Evolutionary conservation across 1,140 invertebrate genomes (phyloP).

Genomic region (Heliothis virescens): DNA sequence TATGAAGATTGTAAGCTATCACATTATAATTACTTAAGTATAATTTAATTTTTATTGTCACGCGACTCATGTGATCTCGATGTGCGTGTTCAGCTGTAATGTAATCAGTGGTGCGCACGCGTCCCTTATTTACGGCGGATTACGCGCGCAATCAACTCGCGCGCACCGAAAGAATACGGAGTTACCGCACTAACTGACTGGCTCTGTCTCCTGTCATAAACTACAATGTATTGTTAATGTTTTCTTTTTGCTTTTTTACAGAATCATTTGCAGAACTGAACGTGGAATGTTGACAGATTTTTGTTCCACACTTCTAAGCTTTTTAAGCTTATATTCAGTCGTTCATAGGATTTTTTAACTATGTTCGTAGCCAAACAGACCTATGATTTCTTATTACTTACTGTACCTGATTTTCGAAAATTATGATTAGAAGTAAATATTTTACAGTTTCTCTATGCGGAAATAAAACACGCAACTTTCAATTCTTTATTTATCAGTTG

Average conservation of each 20-base stretch:
- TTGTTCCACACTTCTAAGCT: not conserved
- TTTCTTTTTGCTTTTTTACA: not conserved
- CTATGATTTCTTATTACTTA: not conserved
- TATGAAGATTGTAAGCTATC: not conserved
- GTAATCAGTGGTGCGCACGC: constrained; percentile 80
- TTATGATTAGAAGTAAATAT: not conserved
- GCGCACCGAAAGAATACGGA: constrained; percentile 62
- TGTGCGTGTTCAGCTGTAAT: constrained; percentile 66
- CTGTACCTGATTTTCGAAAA: too few species aligned
- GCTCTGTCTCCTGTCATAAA: constrained; percentile 48
- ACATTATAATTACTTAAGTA: constrained; percentile 40
- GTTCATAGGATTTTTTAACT: too few species aligned
- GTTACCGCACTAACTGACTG: constrained; percentile 46
- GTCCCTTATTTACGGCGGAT: constrained; percentile 82
- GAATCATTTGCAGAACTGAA: not conserved
- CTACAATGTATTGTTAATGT: constrained; percentile 62
- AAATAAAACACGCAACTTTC: not conserved
- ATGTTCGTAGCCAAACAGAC: not conserved
- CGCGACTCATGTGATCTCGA: constrained; percentile 57
- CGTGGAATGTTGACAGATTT: not conserved
- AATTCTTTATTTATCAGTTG: not conserved
- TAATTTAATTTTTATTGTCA: constrained; percentile 36
- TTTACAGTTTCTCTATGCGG: not conserved
- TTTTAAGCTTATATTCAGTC: too few species aligned
- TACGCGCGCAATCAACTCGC: constrained; percentile 77